A percentile compares a stretch with the other conserved stretches of the same genome.
phyloP scores from a whole-genome alignment of 1,140 invertebrate species.

The Papilio aristodemus region DNA sequence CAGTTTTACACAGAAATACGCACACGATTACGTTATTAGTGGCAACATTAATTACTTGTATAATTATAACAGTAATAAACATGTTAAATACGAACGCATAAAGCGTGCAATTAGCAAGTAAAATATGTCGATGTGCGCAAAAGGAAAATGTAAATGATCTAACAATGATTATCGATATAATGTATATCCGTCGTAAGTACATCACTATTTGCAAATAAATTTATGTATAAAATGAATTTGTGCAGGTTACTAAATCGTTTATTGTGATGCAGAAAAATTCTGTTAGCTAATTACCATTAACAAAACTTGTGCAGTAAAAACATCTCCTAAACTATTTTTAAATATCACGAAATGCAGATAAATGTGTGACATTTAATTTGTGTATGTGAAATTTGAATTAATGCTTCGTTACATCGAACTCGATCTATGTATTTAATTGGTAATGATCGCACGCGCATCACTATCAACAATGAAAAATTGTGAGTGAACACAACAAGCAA shows the following conservation, averaged over 20 bases:
- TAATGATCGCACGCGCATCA: neutral
- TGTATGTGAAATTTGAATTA: too few species aligned
- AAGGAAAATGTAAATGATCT: constrained; percentile 12
- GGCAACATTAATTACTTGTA: constrained; percentile 25
- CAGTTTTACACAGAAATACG: constrained; percentile 18
- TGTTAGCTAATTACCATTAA: neutral
- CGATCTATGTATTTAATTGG: neutral
- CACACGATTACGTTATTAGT: constrained; percentile 26
- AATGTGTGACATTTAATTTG: neutral
- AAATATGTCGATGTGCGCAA: constrained; percentile 7
- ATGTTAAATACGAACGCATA: constrained; percentile 7
- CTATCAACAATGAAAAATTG: neutral
- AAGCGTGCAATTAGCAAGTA: neutral
- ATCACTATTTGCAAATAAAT: neutral
- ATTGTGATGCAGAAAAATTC: neutral
- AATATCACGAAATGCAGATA: neutral
- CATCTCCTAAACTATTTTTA: neutral
- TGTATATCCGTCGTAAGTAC: constrained; percentile 18
- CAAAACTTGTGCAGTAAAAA: too few species aligned
- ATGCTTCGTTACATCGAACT: neutral
- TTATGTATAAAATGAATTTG: neutral
- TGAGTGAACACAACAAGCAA: neutral
- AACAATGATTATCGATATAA: constrained; percentile 34
- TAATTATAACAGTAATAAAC: constrained; percentile 24
- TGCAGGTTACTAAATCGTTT: neutral